A percentile compares a stretch with the other conserved stretches of the same genome.
phyloP scores from a whole-genome alignment of 2,888 invertebrate genomes.

The Eucriotettix oculatus region DNA sequence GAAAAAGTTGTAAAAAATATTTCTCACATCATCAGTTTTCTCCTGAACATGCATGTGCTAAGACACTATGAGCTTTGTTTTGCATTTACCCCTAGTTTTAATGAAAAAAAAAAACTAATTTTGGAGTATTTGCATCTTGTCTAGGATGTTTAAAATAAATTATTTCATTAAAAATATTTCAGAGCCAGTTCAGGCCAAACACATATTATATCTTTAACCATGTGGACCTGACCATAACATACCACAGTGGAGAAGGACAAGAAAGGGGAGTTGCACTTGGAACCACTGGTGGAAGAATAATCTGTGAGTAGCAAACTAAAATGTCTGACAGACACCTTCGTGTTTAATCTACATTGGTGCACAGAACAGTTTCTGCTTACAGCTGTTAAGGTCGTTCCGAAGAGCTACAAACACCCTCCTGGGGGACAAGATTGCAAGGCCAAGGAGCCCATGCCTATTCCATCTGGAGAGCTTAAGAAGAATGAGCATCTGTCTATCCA shows the following conservation, averaged over 20 bases:
- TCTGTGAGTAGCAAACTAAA: conserved; percentile 25
- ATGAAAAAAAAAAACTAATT: too few relatives aligned
- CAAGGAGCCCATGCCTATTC: conserved; percentile 53
- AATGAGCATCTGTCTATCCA: conserved; percentile 42
- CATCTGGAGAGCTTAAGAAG: conserved; percentile 30
- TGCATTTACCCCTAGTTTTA: too few relatives aligned
- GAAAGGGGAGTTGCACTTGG: conserved; percentile 52
- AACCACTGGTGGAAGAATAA: conserved; percentile 67
- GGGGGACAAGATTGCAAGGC: conserved; percentile 21
- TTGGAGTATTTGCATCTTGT: too few relatives aligned
- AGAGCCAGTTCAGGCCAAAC: conserved; percentile 37
- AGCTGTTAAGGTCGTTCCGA: conserved; percentile 34
- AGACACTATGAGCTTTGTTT: too few relatives aligned
- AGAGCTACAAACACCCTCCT: conserved; percentile 31
- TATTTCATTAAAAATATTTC: conserved; percentile 4
- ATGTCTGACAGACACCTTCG: too few relatives aligned
- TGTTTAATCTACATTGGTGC: too few relatives aligned
- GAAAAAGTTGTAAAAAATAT: too few relatives aligned
- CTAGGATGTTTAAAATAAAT: too few relatives aligned
- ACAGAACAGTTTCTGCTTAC: conserved; percentile 14
- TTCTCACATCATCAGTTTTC: too few relatives aligned
- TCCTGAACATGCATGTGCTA: too few relatives aligned
- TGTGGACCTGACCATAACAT: conserved; percentile 82
- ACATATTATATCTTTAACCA: conserved; percentile 93
- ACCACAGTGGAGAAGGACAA: conserved; percentile 75